A percentile compares a stretch with the other conserved stretches of the same genome.
phyloP scores from a whole-genome alignment of 2,888 invertebrate genomes.

The Eremobia ochroleuca region DNA sequence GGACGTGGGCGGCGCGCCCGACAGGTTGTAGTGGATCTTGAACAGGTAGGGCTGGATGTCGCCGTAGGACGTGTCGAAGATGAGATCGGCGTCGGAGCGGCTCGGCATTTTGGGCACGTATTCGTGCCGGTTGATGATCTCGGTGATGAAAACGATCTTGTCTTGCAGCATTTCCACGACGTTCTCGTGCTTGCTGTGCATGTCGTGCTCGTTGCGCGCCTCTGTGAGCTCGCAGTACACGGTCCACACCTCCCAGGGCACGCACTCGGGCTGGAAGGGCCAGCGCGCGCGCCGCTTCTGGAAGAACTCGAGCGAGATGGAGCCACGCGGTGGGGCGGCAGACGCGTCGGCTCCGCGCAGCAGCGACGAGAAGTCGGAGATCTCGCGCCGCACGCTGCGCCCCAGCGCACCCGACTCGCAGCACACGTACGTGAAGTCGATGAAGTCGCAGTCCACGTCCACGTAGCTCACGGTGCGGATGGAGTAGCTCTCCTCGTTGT shows the following conservation, averaged over 20 bases:
- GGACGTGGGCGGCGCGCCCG: constrained; percentile 94
- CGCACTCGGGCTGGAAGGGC: constrained; percentile 97
- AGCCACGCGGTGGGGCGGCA: constrained; percentile 92
- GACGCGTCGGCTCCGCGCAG: constrained; percentile 93
- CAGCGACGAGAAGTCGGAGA: constrained; percentile 95
- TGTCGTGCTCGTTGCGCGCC: constrained; percentile 96
- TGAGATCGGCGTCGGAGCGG: constrained; percentile 97
- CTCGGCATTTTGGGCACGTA: constrained; percentile 99
- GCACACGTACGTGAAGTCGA: constrained; percentile 99
- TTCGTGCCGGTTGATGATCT: constrained; percentile 98
- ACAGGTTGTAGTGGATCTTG: constrained; percentile 96
- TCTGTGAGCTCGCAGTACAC: constrained; percentile 97
- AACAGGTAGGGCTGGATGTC: constrained; percentile 99
- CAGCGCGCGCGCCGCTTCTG: constrained; percentile 97
- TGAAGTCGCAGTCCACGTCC: constrained; percentile 99
- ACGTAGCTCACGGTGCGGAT: constrained; percentile 98
- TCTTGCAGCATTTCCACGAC: constrained; percentile 97
- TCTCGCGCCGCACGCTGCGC: constrained; percentile 93
- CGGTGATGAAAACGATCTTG: constrained; percentile 98
- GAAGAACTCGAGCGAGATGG: constrained; percentile 98
- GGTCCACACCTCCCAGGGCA: constrained; percentile 99
- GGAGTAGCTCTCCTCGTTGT: constrained; percentile 98
- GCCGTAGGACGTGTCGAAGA: constrained; percentile 97
- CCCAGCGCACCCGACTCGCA: constrained; percentile 96
- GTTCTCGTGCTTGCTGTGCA: constrained; percentile 96